phyloP scores from a whole-genome alignment of 2,888 invertebrate species.

The Xestoiulus laeticollis region DNA sequence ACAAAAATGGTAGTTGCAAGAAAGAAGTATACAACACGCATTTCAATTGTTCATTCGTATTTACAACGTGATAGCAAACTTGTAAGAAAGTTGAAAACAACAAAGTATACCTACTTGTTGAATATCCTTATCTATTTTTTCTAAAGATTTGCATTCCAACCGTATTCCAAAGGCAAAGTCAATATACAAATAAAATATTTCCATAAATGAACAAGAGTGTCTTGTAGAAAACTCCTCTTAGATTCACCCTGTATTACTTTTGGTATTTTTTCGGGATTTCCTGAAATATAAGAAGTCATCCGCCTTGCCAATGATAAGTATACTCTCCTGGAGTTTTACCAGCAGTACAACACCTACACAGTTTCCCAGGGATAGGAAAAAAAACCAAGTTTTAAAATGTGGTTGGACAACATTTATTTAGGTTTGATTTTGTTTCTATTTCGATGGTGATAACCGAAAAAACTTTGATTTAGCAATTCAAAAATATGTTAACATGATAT shows the following conservation, averaged over 20 bases:
- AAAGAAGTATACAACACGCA: background rate
- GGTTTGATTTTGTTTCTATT: background rate
- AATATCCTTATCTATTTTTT: background rate
- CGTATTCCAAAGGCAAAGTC: no score
- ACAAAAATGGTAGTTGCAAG: background rate
- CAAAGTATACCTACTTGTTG: background rate
- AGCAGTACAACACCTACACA: background rate
- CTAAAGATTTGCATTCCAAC: background rate
- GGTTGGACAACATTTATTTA: background rate
- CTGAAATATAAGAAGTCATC: background rate
- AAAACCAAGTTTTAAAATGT: background rate
- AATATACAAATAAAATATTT: no score
- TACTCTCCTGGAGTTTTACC: background rate
- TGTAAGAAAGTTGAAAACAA: background rate
- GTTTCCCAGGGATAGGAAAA: background rate
- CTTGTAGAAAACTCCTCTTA: background rate
- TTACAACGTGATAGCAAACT: background rate
- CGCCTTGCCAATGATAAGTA: background rate
- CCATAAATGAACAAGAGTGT: background rate
- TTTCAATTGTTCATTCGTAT: background rate
- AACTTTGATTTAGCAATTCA: conserved; percentile 32
- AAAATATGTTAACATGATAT: conserved; percentile 36
- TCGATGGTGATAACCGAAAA: conserved; percentile 22
- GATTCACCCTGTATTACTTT: background rate
- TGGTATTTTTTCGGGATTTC: background rate